Evolutionary conservation across 2,113 vertebrate species (phyloP), one percentile per base, ranked within the genome.

Genomic region (Stomatorhinus ivindoensis): DNA sequence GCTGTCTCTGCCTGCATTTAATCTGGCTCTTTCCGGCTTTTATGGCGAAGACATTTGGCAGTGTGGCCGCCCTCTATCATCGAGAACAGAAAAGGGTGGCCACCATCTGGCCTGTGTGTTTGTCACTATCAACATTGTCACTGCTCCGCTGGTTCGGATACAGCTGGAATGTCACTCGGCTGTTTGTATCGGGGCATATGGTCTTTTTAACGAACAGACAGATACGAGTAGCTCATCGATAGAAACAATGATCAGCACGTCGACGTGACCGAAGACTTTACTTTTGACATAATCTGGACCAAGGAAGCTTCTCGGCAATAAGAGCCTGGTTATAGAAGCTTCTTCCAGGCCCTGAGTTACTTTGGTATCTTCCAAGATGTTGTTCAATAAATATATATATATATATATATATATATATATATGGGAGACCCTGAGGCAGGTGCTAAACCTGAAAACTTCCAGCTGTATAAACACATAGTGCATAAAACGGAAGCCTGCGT

Each of bases 111-210:
- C 19, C 55, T 31, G 87, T 17, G 47, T 27, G 13, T 48, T n/a
- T 85, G 35, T 89, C 51, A 21, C 39, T 47, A 35, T 85, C 42
- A 31, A 24, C 39, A 47, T 21, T 58, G 88, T 85, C 80, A 47
- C 17, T 39, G 88, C 76, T 61, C 73, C 21, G 17, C 39, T 84
- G 35, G 24, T 84, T 46, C 1, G 80, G 53, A 17, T 89, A 58
- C 46, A 89, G 88, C 69, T 83, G 88, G 88, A 42, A 89, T 82
- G 69, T 53, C 88, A 89, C 46, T 27, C 47, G 17, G 46, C 39
- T 31, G 19, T 85, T 84, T 85, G 73, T 89, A 35, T 61, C 17
- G 51, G 80, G 76, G 73, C 87, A 88, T 48, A 73, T 89, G 69
- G 35, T 83, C 73, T 50, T n/a, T 24, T 17, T 82, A 69, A 73